Evolutionary conservation across 2,888 invertebrate genomes (phyloP), one percentile per base, ranked within the genome.

Genomic region (Himalopsyche kuldschensis): DNA sequence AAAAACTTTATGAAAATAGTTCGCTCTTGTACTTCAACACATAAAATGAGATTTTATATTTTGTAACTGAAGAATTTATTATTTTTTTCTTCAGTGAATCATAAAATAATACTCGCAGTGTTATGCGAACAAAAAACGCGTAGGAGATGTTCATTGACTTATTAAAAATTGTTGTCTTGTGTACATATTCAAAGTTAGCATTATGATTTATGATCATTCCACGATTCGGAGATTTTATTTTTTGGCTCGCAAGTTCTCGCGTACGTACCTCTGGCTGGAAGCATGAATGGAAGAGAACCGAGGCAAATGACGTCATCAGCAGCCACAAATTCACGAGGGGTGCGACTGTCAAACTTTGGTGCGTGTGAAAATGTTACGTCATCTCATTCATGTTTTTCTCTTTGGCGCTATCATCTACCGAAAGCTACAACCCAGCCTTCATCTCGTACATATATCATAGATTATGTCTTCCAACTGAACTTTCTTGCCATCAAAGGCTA

Each of bases 261-360:
- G 55, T 55, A 81, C 81, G 31, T 76, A 81, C 76, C 75, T 76
- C 11, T 47, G 48, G 81, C 32, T 76, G 30, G 30, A 76, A 78
- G 75, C 83, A 85, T 85, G 84, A 85, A 85, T 85, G 84, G 81
- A 84, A 81, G 84, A 35, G 76, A 80, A 83, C 79, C 46, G 81
- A 75, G 69, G 78, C 82, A 81, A 85, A 81, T 83, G 84, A 85
- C 84, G 84, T 85, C 84, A 85, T 81, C 32, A 76, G 48, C 76
- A 76, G 81, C 76, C 48, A 48, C 48, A 48, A 35, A 41, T 30
- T 31, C 30, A 41, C 41, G 69, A 35, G 8, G n/a, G 75, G 32
- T 20, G 48, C 17, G 48, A 15, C 24, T 35, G 15, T 76, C 24
- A 35, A 32, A 4, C 48, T 69, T 27, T 24, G 69, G 30, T 27